Percentiles rank a stretch among this genome's conserved stretches.
Evolutionary conservation across 2,113 vertebrate genomes (phyloP).

Genomic region (Sylvia atricapilla): DNA sequence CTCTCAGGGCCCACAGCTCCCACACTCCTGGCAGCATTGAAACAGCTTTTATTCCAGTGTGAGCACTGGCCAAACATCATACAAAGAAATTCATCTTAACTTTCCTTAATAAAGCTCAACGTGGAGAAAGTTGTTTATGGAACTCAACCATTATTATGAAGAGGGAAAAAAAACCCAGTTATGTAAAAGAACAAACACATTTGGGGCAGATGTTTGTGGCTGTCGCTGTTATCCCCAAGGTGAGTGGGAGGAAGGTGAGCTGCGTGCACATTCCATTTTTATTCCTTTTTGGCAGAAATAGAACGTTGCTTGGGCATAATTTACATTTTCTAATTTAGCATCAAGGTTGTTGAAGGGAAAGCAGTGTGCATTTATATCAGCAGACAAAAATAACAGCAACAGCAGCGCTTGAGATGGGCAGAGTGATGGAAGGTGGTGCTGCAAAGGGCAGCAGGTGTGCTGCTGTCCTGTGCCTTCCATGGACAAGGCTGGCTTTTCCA

Average conservation of each 20-base stretch:
- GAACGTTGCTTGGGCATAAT: conserved; percentile 10
- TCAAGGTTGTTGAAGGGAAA: conserved; percentile 24
- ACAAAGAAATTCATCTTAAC: neutral
- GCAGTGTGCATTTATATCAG: neutral
- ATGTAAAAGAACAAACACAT: neutral
- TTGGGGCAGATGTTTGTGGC: neutral
- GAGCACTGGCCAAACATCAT: neutral
- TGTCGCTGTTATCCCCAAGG: neutral
- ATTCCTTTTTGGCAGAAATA: conserved; percentile 38
- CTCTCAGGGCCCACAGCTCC: neutral
- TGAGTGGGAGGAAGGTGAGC: neutral
- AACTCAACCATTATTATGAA: neutral
- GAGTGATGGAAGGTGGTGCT: neutral
- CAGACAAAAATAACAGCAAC: conserved; percentile 42
- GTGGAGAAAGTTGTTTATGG: neutral
- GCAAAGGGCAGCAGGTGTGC: neutral
- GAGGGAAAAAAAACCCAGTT: neutral
- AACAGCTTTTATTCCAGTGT: rapidly evolving
- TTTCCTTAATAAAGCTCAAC: neutral
- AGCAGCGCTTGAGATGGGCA: neutral
- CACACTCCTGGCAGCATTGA: rapidly evolving
- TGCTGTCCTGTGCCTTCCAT: neutral
- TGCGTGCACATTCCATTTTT: neutral
- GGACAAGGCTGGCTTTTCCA: neutral
- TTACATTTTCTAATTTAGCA: conserved; percentile 50